Evolutionary conservation across 2,113 vertebrate species (phyloP), one percentile per base, ranked within the genome.

Genomic region (Asarcornis scutulata): DNA sequence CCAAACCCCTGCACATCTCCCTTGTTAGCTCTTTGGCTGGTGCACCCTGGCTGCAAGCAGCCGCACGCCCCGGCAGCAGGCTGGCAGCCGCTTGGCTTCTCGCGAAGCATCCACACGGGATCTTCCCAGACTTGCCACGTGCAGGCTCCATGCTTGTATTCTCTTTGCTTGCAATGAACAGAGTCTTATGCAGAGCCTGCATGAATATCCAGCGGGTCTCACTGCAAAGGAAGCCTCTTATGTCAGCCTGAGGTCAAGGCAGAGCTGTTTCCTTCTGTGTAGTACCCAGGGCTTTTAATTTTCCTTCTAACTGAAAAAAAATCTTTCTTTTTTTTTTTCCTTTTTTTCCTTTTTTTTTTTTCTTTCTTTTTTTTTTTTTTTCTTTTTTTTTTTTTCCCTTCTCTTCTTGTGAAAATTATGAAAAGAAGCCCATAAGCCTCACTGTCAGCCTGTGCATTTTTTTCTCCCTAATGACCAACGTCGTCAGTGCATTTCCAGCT

Each of bases 131-230:
- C 12, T 56, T 22, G 40, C 53, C 52, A 55, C 15, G 16, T 31
- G 53, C 38, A 20, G 26, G 25, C 25, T 31, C 32, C 36, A 18
- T 27, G 27, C 27, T 78, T 48, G 6, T 36, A 29, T 6, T 53
- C 32, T 7, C 8, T 77, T n/a, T 64, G 55, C 26, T 59, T 17
- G 60, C n/a, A 44, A 68, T 68, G 13, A 92, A 50, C 27, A 15
- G 59, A 17, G 34, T 3, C 4, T 44, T 13, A 5, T 14, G 16
- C 42, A 60, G 77, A 75, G 40, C 42, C 59, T 36, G 26, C 42
- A 50, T 2, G 10, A 38, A 21, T 40, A 7, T 3, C 64, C 50
- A n/a, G 6, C 0, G 0, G 2, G 9, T 27, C 40, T 40, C 58
- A 56, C 55, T 13, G 56, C 1, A 2, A 23, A 40, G 56, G 68